phyloP scores from a whole-genome alignment of 1,140 invertebrate genomes.

The Goniozus legneri region DNA sequence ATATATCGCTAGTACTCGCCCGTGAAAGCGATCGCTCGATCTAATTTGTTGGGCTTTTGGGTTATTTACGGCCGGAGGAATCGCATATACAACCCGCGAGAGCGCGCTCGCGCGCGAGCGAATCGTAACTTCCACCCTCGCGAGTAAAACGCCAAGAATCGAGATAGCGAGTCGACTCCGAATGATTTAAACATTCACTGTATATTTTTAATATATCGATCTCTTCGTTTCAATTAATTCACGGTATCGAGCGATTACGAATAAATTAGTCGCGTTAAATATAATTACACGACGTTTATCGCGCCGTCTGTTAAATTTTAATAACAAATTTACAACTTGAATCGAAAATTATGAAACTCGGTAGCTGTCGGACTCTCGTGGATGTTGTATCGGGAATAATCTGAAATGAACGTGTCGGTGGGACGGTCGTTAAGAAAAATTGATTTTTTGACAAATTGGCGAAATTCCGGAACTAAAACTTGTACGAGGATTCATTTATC shows the following conservation, averaged over 20 bases:
- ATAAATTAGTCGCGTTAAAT: background rate
- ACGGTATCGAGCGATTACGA: background rate
- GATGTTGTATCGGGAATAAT: no score
- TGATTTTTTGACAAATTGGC: background rate
- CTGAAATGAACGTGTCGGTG: background rate
- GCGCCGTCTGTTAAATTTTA: background rate
- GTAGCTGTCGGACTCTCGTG: no score
- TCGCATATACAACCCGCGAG: no score
- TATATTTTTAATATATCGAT: no score
- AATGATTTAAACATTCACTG: background rate
- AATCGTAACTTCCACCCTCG: no score
- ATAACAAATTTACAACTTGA: no score
- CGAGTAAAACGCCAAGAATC: background rate
- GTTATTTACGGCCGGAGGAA: conserved; percentile 35
- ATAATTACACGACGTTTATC: background rate
- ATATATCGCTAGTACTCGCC: conserved; percentile 39
- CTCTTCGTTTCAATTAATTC: background rate
- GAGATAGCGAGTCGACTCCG: background rate
- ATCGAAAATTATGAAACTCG: no score
- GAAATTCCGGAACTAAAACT: background rate
- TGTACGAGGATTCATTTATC: background rate
- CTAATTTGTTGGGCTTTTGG: conserved; percentile 40
- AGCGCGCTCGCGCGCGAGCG: background rate
- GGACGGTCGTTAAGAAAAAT: background rate
- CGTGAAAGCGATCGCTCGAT: conserved; percentile 33